phyloP scores from a whole-genome alignment of 1,140 invertebrate genomes.

The Eciton burchellii region DNA sequence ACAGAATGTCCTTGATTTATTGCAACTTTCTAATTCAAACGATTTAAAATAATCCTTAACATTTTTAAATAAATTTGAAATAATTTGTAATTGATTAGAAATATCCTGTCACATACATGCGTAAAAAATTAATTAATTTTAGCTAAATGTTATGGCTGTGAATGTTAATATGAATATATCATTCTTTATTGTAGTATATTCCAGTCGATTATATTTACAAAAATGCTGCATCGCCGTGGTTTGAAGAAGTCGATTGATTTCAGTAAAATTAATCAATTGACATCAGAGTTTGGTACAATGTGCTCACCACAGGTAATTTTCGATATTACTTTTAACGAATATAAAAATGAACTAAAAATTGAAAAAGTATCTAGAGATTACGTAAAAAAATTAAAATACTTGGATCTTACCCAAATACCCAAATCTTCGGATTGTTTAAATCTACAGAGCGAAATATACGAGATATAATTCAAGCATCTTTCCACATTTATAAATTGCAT shows the following conservation, averaged over 20 bases:
- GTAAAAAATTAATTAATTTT: slow-evolving; percentile 2
- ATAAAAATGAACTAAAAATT: slow-evolving; percentile 12
- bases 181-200: slow-evolving; percentile 79
- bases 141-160: not conserved
- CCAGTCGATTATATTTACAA: slow-evolving; percentile 82
- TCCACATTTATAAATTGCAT: too few relatives aligned
- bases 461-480: not conserved
- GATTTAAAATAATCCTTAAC: not conserved
- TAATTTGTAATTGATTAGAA: not conserved
- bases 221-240: slow-evolving; percentile 80
- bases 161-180: slow-evolving; percentile 20
- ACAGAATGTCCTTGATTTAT: not conserved
- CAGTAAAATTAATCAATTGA: slow-evolving; percentile 65
- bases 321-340: not conserved
- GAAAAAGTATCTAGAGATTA: not conserved
- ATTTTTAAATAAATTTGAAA: not conserved
- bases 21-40: not conserved
- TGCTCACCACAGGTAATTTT: slow-evolving; percentile 80
- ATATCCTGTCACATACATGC: not conserved
- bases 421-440: not conserved
- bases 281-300: slow-evolving; percentile 77
- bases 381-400: not conserved
- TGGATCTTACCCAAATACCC: too few relatives aligned
- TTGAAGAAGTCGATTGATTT: slow-evolving; percentile 78
- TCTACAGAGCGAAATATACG: not conserved